Conservation (phyloP, 2,113 vertebrate genomes). For the Crotalus viridis region DNA sequence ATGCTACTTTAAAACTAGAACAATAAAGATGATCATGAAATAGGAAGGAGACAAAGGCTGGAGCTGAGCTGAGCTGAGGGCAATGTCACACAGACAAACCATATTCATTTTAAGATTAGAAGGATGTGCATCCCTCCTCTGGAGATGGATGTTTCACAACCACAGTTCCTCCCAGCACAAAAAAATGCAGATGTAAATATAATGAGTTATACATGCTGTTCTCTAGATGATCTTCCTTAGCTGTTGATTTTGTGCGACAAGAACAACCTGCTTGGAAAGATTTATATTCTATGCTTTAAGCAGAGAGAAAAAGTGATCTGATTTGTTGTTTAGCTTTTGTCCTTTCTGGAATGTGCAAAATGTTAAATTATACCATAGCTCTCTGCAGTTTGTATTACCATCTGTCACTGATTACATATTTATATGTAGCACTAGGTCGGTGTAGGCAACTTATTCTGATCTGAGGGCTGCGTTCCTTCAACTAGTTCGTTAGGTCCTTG, state of each 20-base stretch:
- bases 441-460: background rate
- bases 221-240: background rate
- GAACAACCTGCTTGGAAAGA: slow-evolving; percentile 56
- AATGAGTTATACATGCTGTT: background rate
- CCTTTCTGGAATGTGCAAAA: slow-evolving; percentile 61
- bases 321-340: slow-evolving; percentile 62
- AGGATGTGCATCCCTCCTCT: background rate
- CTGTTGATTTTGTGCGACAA: slow-evolving; percentile 20
- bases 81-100: background rate
- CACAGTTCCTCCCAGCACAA: background rate
- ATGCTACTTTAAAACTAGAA: background rate
- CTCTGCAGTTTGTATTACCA: slow-evolving; percentile 62
- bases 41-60: background rate
- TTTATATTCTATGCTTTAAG: slow-evolving; percentile 59
- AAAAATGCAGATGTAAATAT: background rate
- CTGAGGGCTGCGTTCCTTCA: slow-evolving; percentile 39
- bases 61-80: background rate
- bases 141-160: background rate
- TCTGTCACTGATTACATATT: slow-evolving; percentile 67
- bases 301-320: slow-evolving; percentile 38
- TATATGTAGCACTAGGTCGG: slow-evolving; percentile 62
- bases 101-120: background rate
- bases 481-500: slow-evolving; percentile 55
- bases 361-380: slow-evolving; percentile 58
- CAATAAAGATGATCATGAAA: background rate